phyloP scores from a whole-genome alignment of 2,888 invertebrate genomes.

The Abscondita cerata region DNA sequence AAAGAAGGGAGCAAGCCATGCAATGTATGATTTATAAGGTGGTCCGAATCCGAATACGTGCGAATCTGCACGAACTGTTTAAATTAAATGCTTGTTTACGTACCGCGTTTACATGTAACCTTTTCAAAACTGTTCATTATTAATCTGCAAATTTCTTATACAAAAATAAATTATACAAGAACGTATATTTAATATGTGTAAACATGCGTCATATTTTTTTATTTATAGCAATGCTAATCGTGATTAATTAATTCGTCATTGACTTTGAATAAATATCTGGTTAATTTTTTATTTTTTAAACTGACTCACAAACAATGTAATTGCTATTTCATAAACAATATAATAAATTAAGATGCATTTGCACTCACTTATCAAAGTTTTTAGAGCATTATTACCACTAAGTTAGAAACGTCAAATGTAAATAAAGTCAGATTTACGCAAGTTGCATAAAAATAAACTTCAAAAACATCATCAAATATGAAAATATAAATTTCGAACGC shows the following conservation, averaged over 20 bases:
- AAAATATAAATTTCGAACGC: no score
- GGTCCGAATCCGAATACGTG: conserved; percentile 9
- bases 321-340: no score
- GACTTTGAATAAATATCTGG: background rate
- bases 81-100: conserved; percentile 1
- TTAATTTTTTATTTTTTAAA: no score
- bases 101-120: conserved; percentile 6
- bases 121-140: background rate
- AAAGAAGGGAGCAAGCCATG: background rate
- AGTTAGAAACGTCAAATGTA: no score
- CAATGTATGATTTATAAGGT: background rate
- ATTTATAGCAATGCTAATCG: background rate
- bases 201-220: background rate
- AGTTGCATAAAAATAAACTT: no score
- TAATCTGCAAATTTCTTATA: background rate
- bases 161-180: conserved; percentile 1
- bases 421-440: no score
- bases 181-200: background rate
- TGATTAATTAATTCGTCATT: background rate
- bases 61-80: conserved; percentile 23
- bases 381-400: no score
- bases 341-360: no score
- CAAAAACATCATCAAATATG: no score
- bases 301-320: no score
- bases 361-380: no score